A percentile compares a stretch with the other conserved stretches of the same genome.
phyloP scores from a whole-genome alignment of 2,113 vertebrate genomes.

The Chionodraco myersi region DNA sequence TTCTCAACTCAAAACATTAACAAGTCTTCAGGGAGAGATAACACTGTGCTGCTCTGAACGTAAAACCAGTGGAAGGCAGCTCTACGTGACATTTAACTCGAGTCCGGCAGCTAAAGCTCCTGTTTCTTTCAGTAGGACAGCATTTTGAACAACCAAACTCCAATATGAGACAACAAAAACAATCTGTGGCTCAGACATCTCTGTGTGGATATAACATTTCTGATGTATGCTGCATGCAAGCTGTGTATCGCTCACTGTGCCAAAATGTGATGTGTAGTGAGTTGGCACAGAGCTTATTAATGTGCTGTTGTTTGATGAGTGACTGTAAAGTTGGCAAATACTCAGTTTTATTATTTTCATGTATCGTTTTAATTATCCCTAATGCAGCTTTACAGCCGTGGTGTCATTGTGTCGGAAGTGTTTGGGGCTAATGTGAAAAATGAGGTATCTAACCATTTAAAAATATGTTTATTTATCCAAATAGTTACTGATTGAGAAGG shows the following conservation, averaged over 20 bases:
- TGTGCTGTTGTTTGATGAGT: neutral
- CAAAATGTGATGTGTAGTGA: slow-evolving; percentile 16
- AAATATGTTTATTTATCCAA: neutral
- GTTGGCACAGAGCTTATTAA: slow-evolving; percentile 3
- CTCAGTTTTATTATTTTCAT: slow-evolving; percentile 6
- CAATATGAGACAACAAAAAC: neutral
- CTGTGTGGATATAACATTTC: neutral
- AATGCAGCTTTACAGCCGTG: neutral
- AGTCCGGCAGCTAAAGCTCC: neutral
- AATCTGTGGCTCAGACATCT: neutral
- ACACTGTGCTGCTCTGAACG: neutral
- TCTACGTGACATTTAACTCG: neutral
- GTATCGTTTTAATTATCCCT: slow-evolving; percentile 12
- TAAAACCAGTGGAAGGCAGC: neutral
- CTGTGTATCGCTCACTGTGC: neutral
- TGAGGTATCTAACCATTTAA: neutral
- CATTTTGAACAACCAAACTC: neutral
- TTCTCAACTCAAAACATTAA: neutral
- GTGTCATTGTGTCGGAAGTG: slow-evolving; percentile 9
- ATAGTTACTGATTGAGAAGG: neutral
- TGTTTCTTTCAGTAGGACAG: neutral
- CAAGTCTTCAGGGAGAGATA: neutral
- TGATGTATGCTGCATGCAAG: neutral
- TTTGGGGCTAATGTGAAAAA: slow-evolving; percentile 3
- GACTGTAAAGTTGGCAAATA: slow-evolving; percentile 27